A percentile compares a stretch with the other conserved stretches of the same genome.
phyloP scores from a whole-genome alignment of 2,888 invertebrate species.

The Amiota minor region DNA sequence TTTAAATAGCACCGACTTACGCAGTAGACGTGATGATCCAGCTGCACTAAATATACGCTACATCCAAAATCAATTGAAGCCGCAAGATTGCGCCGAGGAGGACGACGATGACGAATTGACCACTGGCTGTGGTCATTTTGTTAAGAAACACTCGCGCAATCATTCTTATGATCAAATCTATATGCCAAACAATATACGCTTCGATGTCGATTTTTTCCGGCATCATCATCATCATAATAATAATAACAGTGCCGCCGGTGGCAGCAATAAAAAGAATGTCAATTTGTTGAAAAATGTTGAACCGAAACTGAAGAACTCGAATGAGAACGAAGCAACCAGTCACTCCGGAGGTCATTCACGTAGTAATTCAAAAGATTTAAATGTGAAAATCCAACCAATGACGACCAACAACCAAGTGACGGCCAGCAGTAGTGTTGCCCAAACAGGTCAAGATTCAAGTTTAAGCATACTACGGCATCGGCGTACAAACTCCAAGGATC shows the following conservation, averaged over 20 bases:
- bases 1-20: slow-evolving; percentile 66
- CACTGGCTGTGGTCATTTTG: slow-evolving; percentile 70
- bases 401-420: slow-evolving; percentile 44
- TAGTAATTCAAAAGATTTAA: slow-evolving; percentile 74
- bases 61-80: slow-evolving; percentile 72
- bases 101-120: slow-evolving; percentile 71
- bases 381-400: slow-evolving; percentile 49
- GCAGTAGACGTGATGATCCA: slow-evolving; percentile 68
- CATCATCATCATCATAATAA: slow-evolving; percentile 59
- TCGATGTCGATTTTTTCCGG: slow-evolving; percentile 72
- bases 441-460: slow-evolving; percentile 49
- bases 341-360: slow-evolving; percentile 74
- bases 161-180: slow-evolving; percentile 74
- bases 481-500: slow-evolving; percentile 78
- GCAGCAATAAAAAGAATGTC: slow-evolving; percentile 69
- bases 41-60: slow-evolving; percentile 70
- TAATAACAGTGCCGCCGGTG: slow-evolving; percentile 54
- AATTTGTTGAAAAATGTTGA: slow-evolving; percentile 72
- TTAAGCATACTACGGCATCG: slow-evolving; percentile 76
- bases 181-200: slow-evolving; percentile 73
- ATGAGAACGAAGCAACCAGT: slow-evolving; percentile 62
- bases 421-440: slow-evolving; percentile 23
- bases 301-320: slow-evolving; percentile 70
- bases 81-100: slow-evolving; percentile 60
- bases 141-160: slow-evolving; percentile 73